Evolutionary conservation across 1,140 invertebrate genomes (phyloP), one percentile per base, ranked within the genome.

Genomic region (Eueides isabella): DNA sequence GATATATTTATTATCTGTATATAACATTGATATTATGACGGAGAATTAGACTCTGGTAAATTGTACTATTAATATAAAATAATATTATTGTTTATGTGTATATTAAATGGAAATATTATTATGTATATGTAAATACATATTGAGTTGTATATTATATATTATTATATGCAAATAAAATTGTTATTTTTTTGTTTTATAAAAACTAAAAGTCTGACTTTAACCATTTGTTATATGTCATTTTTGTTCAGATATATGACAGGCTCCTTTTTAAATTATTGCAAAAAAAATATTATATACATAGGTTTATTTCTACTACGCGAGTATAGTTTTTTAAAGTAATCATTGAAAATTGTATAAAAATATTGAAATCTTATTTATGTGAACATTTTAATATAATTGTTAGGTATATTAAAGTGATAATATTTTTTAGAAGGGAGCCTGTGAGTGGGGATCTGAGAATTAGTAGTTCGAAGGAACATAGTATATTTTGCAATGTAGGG

Each of bases 61-160:
- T 83, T 77, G 68, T 75, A 84, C 85, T 74, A 86, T 87, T 84
- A 82, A 87, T 92, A 90, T 90, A 83, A 87, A 89, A 76, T 89
- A 55, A 26, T 55, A 55, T 55, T 55, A 86, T 80, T 90, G 90
- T 92, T 89, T 88, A 90, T 84, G 84, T 89, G 87, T 91, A 88
- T 92, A 91, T 89, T 87, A 85, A 89, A 85, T 83, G 70, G 86
- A 87, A 86, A 48, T 88, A 91, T 85, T 92, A 88, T 91, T 92
- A 92, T 86, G 87, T 92, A 91, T 92, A 90, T 92, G 88, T 92
- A 90, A 90, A 92, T 92, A 92, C 88, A 89, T 90, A 90, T 90
- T 89, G 80, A 83, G 85, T 88, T 92, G 89, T 92, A 91, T 91
- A 90, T 91, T 89, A 90, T 87, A 85, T 86, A 88, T 86, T 88